Evolutionary conservation across 1,140 invertebrate genomes (phyloP), one percentile per base, ranked within the genome.

Genomic region (Drosophila pallidifrons): DNA sequence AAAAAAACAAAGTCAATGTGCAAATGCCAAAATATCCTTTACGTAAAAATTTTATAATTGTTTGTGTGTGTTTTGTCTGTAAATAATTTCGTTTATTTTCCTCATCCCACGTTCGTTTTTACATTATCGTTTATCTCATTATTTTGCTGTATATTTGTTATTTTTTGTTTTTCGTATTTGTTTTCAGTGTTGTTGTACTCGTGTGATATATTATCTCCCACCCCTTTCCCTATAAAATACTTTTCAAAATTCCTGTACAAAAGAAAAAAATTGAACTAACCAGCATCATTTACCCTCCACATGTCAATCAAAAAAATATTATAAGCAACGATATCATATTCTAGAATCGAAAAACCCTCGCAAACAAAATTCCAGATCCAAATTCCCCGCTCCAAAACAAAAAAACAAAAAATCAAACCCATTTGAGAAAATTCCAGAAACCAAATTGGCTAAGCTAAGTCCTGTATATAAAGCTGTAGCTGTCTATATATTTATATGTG

Each of bases 181-280:
- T 88, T 80, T 77, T 88, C 76, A 80, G 77, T 87, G 82, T 88
- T 87, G 83, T 87, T 87, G 83, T 87, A 75, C 66, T 74, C 64
- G 63, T 57, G 13, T 68, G 43, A 25, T 47, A 45, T 52, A 7
- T 30, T 52, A 55, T 55, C 2, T 1, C 6, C 30, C 30, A 20
- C 20, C 20, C 3, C 20, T 16, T 46, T 28, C 20, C 25, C 20
- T 8, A 51, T 25, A 10, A 5, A 28, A 38, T 59, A 81, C 46
- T 72, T 55, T n/a, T 10, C 25, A 25, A 64, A 71, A n/a, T 38
- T 35, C 6, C 43, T 55, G 68, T 63, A 64, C 49, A 63, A 70
- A 32, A 13, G 7, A 16, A n/a, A 15, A 15, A 46, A 47, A 51
- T 41, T 38, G 38, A 55, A 71, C 51, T 64, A 46, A 67, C 38